phyloP scores from a whole-genome alignment of 2,888 invertebrate species.

The Busseola fusca region DNA sequence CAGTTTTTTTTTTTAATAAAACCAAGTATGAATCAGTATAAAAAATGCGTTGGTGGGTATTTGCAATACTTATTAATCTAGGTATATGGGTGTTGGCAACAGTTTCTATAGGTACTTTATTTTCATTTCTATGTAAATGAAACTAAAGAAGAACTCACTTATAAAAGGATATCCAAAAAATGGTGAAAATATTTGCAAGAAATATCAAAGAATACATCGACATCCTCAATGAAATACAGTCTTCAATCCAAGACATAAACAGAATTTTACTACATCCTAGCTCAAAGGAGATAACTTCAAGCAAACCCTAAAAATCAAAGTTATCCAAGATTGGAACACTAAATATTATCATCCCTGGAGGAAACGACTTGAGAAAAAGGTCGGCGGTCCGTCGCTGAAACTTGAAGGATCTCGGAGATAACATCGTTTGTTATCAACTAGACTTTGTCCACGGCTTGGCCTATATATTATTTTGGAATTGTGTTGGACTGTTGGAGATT shows the following conservation, averaged over 20 bases:
- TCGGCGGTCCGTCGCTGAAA: conserved; percentile 49
- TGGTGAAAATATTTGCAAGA: neutral
- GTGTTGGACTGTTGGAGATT: conserved; percentile 16
- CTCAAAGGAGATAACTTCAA: conserved; percentile 53
- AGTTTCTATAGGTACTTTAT: neutral
- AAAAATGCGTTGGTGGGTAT: neutral
- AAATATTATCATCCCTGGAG: conserved; percentile 64
- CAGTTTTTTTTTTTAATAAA: no score
- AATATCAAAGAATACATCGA: conserved; percentile 6
- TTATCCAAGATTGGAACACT: conserved; percentile 63
- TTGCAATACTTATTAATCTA: no score
- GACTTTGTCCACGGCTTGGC: conserved; percentile 33
- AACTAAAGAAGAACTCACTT: neutral
- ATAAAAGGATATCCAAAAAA: neutral
- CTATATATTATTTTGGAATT: conserved; percentile 39
- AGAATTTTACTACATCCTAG: conserved; percentile 54
- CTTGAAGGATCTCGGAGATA: conserved; percentile 61
- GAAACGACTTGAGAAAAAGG: conserved; percentile 59
- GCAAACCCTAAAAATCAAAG: conserved; percentile 61
- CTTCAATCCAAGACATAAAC: conserved; percentile 40
- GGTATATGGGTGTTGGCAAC: neutral
- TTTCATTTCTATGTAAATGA: neutral
- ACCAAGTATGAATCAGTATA: neutral
- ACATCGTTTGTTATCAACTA: conserved; percentile 62
- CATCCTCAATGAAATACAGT: conserved; percentile 25